Percentiles rank a stretch among this genome's conserved stretches.
phyloP scores from a whole-genome alignment of 2,888 invertebrate species.

The Tinea trinotella region DNA sequence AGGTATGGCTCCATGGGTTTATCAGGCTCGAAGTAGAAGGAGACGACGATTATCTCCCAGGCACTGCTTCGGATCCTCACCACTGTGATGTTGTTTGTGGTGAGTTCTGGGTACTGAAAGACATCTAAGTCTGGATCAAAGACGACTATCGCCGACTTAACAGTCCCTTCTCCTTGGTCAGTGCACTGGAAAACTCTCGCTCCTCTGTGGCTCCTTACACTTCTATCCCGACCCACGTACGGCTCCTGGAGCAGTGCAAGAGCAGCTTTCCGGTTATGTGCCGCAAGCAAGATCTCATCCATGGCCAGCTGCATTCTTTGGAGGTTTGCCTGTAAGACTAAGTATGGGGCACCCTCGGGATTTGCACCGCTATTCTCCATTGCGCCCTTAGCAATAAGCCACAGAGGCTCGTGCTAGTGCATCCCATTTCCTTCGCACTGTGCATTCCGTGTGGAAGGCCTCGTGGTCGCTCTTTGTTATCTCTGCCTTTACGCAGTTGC shows the following conservation, averaged over 20 bases:
- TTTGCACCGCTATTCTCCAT: neutral
- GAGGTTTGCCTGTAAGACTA: neutral
- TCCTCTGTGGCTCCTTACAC: neutral
- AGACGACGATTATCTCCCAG: conserved; percentile 11
- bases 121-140: conserved; percentile 18
- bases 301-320: neutral
- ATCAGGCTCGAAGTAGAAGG: conserved; percentile 20
- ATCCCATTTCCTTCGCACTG: neutral
- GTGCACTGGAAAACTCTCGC: neutral
- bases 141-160: conserved; percentile 21
- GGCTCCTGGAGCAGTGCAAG: neutral
- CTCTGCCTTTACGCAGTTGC: no score
- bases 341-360: neutral
- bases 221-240: neutral
- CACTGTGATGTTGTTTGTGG: conserved; percentile 15
- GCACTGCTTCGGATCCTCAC: neutral
- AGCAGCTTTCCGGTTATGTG: neutral
- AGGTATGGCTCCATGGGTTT: conserved; percentile 10
- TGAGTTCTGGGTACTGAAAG: conserved; percentile 4
- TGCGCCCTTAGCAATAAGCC: neutral
- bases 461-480: neutral
- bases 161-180: neutral
- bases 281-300: neutral
- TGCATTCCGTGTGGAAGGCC: neutral
- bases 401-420: neutral